Percentiles rank a stretch among this genome's conserved stretches.
phyloP scores from a whole-genome alignment of 2,888 invertebrate genomes.

The Taenaris catops region DNA sequence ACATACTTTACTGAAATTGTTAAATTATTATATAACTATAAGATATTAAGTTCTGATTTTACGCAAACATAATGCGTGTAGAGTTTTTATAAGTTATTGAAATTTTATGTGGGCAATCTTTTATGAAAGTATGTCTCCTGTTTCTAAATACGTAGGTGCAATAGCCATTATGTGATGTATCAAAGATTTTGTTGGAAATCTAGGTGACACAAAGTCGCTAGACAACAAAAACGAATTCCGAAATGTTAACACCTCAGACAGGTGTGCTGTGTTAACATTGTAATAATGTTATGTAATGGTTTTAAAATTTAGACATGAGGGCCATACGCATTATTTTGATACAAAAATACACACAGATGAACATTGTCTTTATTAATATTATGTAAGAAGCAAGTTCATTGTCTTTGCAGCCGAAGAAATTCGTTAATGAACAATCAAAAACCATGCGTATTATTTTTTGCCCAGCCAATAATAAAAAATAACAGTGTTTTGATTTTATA shows the following conservation, averaged over 20 bases:
- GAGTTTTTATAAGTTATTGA: slow-evolving; percentile 5
- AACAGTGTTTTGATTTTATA: slow-evolving; percentile 15
- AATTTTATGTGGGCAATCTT: slow-evolving; percentile 69
- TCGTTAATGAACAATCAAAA: too few relatives aligned
- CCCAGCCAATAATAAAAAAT: slow-evolving; percentile 9
- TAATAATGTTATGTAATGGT: too few relatives aligned
- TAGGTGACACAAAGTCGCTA: too few relatives aligned
- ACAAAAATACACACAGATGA: too few relatives aligned
- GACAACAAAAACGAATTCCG: too few relatives aligned
- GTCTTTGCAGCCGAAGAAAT: too few relatives aligned
- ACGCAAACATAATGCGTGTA: not conserved
- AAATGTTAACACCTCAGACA: too few relatives aligned
- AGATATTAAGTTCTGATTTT: slow-evolving; percentile 3
- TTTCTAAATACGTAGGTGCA: slow-evolving; percentile 26
- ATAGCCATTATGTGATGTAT: too few relatives aligned
- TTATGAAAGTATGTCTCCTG: slow-evolving; percentile 76
- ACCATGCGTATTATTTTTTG: slow-evolving; percentile 15
- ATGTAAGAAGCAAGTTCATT: too few relatives aligned
- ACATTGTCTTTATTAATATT: too few relatives aligned
- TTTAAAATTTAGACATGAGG: slow-evolving; percentile 15
- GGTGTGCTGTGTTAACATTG: too few relatives aligned
- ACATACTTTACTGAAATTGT: slow-evolving; percentile 11
- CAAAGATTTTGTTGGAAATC: too few relatives aligned
- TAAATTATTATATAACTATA: slow-evolving; percentile 6
- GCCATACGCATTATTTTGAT: slow-evolving; percentile 16